Base-by-base conservation (phyloP, 2,113 vertebrate genomes). In the Rhinoptilus africanus region DNA sequence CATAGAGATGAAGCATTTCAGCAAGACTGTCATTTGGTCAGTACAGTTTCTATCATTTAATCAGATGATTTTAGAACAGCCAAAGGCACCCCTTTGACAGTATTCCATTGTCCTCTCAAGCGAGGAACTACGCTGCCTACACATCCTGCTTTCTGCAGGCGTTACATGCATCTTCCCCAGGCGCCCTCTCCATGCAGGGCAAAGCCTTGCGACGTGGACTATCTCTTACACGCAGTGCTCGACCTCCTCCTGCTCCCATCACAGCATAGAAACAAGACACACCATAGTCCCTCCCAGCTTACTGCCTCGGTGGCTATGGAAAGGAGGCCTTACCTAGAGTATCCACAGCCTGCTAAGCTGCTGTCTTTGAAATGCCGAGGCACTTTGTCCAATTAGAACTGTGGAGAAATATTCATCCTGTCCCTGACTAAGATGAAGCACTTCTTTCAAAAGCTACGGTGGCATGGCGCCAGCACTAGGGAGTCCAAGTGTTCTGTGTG, bases 371-470 rank as follows among this genome's bases (percentile, higher is more conserved):
- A 98, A 98, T 91, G 96, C 98, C 93, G 96, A 99, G 98, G 98
- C 98, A 99, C 98, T 99, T 98, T 98, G 99, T 99, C 98, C 99
- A 99, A 99, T 99, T 99, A 99, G 98, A 99, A 99, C 96, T 97
- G 98, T 97, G 98, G 97, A 97, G 98, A 98, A 98, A 98, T 98
- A 98, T 98, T 99, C 99, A 98, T 98, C 98, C 98, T 98, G 98
- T 97, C 98, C 98, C 96, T 98, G 99, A 99, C 99, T 98, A 98
- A 99, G 99, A 99, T 98, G 98, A 99, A 99, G 98, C 98, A 98
- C 98, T 98, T 98, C 98, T 98, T 98, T 98, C 98, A 98, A 98
- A 98, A 98, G 99, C 98, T 92, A 90, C 67, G 1, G 97, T 98
- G 99, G 99, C 98, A 96, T 60, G 0, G 86, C 41, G 98, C 99